phyloP scores from a whole-genome alignment of 2,888 invertebrate species.

The Rugalucina vietnamica region DNA sequence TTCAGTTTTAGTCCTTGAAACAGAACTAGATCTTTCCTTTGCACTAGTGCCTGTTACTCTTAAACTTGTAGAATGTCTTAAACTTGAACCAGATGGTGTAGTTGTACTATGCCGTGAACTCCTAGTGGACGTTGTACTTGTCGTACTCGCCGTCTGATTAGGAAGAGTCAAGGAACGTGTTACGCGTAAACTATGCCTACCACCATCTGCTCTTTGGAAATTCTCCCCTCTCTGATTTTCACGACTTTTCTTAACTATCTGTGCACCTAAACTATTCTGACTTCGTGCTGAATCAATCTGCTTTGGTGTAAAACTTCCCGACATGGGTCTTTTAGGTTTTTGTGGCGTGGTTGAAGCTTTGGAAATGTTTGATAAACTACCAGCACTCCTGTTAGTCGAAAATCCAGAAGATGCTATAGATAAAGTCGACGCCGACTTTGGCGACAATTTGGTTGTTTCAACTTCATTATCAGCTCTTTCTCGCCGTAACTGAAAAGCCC shows the following conservation, averaged over 20 bases:
- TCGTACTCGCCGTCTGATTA: conserved; percentile 46
- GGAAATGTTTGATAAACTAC: conserved; percentile 60
- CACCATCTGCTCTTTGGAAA: conserved; percentile 69
- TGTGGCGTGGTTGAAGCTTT: conserved; percentile 61
- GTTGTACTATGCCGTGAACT: conserved; percentile 61
- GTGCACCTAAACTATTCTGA: conserved; percentile 77
- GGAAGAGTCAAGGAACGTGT: conserved; percentile 60
- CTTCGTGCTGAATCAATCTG: conserved; percentile 64
- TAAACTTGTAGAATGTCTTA: conserved; percentile 72
- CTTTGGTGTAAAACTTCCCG: conserved; percentile 55
- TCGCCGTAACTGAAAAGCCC: conserved; percentile 89
- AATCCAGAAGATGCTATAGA: conserved; percentile 57
- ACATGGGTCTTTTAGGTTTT: conserved; percentile 60
- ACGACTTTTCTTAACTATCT: conserved; percentile 76
- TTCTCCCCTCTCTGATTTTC: conserved; percentile 62
- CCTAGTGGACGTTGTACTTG: conserved; percentile 37
- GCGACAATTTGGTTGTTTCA: conserved; percentile 55
- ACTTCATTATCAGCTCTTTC: conserved; percentile 84
- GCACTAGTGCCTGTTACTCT: conserved; percentile 72
- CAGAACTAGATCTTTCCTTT: conserved; percentile 64
- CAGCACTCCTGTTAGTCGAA: conserved; percentile 47
- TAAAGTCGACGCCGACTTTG: conserved; percentile 39
- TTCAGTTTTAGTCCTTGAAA: conserved; percentile 74
- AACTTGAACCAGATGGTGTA: conserved; percentile 35
- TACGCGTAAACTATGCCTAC: conserved; percentile 73